Percentiles rank a stretch among this genome's conserved stretches.
phyloP scores from a whole-genome alignment of 2,888 invertebrate genomes.

The Trachelus troglodyta region DNA sequence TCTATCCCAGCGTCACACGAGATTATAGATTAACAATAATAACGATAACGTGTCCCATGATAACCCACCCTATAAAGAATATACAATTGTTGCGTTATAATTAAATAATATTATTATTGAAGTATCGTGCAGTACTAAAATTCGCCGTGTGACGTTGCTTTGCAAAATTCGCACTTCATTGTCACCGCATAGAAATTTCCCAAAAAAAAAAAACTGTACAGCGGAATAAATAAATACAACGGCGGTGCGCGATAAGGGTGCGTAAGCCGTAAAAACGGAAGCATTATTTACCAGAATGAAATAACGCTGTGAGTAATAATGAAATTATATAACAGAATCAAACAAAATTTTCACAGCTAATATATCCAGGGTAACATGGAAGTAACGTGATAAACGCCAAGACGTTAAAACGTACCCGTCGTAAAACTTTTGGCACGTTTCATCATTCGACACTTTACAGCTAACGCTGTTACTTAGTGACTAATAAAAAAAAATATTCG shows the following conservation, averaged over 20 bases:
- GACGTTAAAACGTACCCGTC: not conserved
- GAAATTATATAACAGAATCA: not conserved
- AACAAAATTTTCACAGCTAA: not conserved
- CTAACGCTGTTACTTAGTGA: not conserved
- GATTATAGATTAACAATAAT: not conserved
- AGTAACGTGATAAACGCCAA: conserved; percentile 1
- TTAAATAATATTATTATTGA: not conserved
- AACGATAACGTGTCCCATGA: not conserved
- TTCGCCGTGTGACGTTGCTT: not conserved
- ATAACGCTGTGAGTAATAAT: not conserved
- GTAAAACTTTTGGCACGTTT: conserved; percentile 34
- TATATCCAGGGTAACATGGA: conserved; percentile 1
- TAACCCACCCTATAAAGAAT: not conserved
- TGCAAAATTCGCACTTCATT: not conserved
- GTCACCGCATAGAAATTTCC: not conserved
- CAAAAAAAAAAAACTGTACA: not conserved
- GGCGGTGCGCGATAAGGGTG: not conserved
- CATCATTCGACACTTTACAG: conserved; percentile 12
- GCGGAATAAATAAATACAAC: not conserved
- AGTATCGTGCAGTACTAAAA: not conserved
- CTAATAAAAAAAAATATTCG: conserved; percentile 46
- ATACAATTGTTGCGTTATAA: not conserved
- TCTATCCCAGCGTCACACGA: not conserved
- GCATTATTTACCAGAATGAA: not conserved
- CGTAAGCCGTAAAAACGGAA: not conserved